Percentiles rank a stretch among this genome's conserved stretches.
phyloP scores from a whole-genome alignment of 2,888 invertebrate species.

The Gibbula magus region DNA sequence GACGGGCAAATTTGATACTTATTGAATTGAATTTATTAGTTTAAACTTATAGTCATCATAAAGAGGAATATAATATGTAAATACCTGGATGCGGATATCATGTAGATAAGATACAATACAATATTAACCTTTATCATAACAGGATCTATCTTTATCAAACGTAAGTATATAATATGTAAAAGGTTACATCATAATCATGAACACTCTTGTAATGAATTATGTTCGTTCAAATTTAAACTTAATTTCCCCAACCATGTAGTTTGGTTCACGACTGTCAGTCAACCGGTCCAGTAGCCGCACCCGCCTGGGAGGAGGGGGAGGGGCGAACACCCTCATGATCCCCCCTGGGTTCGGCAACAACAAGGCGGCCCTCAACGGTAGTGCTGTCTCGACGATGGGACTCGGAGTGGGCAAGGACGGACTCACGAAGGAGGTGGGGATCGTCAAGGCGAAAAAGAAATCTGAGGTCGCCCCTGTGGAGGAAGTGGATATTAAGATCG shows the following conservation, averaged over 20 bases:
- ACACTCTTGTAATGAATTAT: too few species aligned
- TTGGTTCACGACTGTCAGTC: background rate
- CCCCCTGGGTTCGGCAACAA: background rate
- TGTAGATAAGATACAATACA: too few species aligned
- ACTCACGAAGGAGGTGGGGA: background rate
- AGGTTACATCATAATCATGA: too few species aligned
- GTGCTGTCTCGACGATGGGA: background rate
- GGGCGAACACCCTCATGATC: constrained; percentile 8
- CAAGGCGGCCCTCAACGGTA: constrained; percentile 27
- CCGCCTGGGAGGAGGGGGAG: background rate
- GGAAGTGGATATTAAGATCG: constrained; percentile 38
- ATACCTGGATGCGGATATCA: too few species aligned
- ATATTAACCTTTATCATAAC: too few species aligned
- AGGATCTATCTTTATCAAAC: too few species aligned
- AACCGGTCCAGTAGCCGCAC: background rate
- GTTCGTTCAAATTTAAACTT: too few species aligned
- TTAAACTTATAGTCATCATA: too few species aligned
- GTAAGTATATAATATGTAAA: too few species aligned
- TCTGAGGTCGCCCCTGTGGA: constrained; percentile 28
- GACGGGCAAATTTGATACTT: too few species aligned
- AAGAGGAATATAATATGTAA: too few species aligned
- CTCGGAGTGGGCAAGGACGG: background rate
- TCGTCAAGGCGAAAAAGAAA: constrained; percentile 25
- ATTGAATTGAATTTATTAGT: too few species aligned
- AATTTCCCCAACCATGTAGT: background rate